Conservation (phyloP, 2,797 vertebrate genomes). For the Lithobates sylvaticus region DNA sequence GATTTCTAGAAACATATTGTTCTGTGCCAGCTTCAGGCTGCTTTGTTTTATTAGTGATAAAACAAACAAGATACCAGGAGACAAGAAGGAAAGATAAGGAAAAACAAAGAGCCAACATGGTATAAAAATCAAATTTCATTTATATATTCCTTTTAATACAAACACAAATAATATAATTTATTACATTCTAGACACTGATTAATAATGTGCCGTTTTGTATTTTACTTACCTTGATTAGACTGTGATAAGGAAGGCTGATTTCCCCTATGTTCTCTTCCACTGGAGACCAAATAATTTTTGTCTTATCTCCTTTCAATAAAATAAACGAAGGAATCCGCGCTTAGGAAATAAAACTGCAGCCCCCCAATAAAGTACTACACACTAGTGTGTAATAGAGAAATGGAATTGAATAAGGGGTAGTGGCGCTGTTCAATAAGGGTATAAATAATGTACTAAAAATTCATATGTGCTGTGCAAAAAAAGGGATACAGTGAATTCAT, state of each 20-base stretch:
- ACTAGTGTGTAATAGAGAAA: too few species aligned
- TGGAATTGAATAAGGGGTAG: too few species aligned
- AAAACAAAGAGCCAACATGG: neutral
- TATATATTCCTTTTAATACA: conserved; percentile 55
- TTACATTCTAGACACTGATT: conserved; percentile 52
- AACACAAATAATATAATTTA: conserved; percentile 56
- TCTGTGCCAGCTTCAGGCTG: conserved; percentile 65
- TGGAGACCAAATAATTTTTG: conserved; percentile 63
- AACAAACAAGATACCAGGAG: conserved; percentile 51
- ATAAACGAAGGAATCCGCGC: too few species aligned
- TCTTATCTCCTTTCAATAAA: conserved; percentile 61
- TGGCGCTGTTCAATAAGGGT: too few species aligned
- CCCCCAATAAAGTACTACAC: too few species aligned
- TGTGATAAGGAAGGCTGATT: conserved; percentile 65
- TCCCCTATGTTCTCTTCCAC: conserved; percentile 35
- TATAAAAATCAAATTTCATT: conserved; percentile 26
- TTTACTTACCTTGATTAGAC: conserved; percentile 63
- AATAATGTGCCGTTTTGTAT: conserved; percentile 42
- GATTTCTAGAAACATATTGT: conserved; percentile 12
- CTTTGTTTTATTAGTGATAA: conserved; percentile 70
- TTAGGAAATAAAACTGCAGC: too few species aligned
- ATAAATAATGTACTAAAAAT: too few species aligned
- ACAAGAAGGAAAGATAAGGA: conserved; percentile 42
- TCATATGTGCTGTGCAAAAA: too few species aligned
- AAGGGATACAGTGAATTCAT: too few species aligned